A percentile compares a stretch with the other conserved stretches of the same genome.
These are phyloP conservation scores for Mergus octosetaceus DNA, from an alignment of 2,797 vertebrate genomes.

Conservation along the genomic window DNA sequence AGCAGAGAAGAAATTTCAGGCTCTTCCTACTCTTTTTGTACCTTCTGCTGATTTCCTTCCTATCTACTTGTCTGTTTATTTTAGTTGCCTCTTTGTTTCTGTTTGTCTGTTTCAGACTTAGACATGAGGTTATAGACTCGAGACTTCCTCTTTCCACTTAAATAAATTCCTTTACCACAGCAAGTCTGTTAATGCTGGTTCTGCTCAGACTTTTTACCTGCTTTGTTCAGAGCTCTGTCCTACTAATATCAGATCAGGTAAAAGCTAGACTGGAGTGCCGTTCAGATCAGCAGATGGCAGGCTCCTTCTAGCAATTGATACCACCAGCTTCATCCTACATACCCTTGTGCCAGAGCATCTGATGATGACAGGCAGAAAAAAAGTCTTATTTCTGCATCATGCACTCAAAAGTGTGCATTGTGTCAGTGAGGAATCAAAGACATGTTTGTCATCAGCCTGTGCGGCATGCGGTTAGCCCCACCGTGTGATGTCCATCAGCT, in stretches of 20 bases:
- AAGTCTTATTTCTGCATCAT: slow-evolving; percentile 1
- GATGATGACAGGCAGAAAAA: slow-evolving; percentile 32
- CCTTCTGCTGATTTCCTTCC: slow-evolving; percentile 12
- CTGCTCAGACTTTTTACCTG: background rate
- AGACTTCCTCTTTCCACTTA: slow-evolving; percentile 40
- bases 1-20: background rate
- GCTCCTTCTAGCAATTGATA: slow-evolving; percentile 66
- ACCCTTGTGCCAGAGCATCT: slow-evolving; percentile 16
- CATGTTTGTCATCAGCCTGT: background rate
- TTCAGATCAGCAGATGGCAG: slow-evolving; percentile 71
- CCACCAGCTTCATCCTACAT: slow-evolving; percentile 25
- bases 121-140: background rate
- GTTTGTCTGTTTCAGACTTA: background rate
- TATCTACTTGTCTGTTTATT: background rate
- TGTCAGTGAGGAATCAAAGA: background rate
- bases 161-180: background rate
- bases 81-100: background rate
- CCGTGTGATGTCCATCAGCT: background rate
- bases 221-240: background rate
- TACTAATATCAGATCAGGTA: background rate
- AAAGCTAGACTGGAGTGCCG: slow-evolving; percentile 10
- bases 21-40: background rate
- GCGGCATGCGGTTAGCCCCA: background rate
- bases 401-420: background rate
- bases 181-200: background rate